These are phyloP conservation scores for Leuciscus idus DNA, from an alignment of 2,113 vertebrate species.

Conservation along the genomic window DNA sequence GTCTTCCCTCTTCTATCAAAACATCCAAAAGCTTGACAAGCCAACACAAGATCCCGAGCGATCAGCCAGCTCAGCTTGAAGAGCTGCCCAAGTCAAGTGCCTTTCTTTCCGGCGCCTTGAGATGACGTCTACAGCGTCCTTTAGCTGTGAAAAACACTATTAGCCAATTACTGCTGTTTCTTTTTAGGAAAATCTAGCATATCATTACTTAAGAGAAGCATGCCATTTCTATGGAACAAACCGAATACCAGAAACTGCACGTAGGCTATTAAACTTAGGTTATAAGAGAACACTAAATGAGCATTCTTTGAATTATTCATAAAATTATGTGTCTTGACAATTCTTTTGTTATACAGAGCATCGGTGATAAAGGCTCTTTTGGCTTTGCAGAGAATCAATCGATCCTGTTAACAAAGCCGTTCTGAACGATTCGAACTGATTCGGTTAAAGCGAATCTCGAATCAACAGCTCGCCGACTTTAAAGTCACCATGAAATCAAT, in stretches of 20 bases:
- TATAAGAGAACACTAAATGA: too few species aligned
- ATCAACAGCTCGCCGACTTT: too few species aligned
- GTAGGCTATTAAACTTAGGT: too few species aligned
- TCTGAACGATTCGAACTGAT: too few species aligned
- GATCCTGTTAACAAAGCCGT: too few species aligned
- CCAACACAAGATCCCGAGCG: slow-evolving; percentile 35
- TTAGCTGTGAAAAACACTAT: neutral
- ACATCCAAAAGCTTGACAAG: slow-evolving; percentile 43
- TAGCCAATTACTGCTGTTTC: neutral
- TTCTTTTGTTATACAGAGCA: neutral
- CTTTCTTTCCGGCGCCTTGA: slow-evolving; percentile 43
- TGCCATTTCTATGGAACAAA: neutral
- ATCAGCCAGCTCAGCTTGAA: slow-evolving; percentile 64
- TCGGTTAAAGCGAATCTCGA: too few species aligned
- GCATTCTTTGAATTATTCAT: neutral
- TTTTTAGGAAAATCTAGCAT: neutral
- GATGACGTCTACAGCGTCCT: slow-evolving; percentile 12
- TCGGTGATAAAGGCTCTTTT: neutral
- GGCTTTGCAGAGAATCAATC: neutral
- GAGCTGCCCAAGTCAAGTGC: slow-evolving; percentile 21
- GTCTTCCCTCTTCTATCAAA: slow-evolving; percentile 29
- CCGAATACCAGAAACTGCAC: too few species aligned
- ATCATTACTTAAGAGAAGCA: neutral
- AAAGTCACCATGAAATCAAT: neutral
- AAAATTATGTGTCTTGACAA: neutral